Evolutionary conservation across 1,140 invertebrate genomes (phyloP), one percentile per base, ranked within the genome.

Genomic region (Akabosia matsudoensis): DNA sequence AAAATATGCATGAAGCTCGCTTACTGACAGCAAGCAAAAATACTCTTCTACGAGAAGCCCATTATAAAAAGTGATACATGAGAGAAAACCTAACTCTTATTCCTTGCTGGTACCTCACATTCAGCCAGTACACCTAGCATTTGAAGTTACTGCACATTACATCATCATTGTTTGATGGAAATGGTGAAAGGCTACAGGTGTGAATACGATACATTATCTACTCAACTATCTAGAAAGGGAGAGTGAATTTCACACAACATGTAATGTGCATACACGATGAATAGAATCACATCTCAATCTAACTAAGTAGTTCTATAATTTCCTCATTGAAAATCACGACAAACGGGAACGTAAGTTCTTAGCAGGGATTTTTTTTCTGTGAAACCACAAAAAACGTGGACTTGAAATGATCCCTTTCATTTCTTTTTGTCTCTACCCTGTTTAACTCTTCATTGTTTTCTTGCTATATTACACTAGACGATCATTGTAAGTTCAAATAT

Each of bases 391-490:
- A 56, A 56, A 56, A n/a, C 54, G 24, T 56, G 54, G 24, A 56
- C 24, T 56, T 56, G 54, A 56, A 56, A 56, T 56, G 54, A 56
- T 56, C 54, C 54, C 54, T 56, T 56, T 56, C 54, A 56, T 56
- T 56, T 56, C 54, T 3, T 56, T 22, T 56, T 24, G 4, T 22
- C n/a, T 56, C 54, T 16, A 13, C 54, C 10, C 24, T 45, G 7
- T 18, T n/a, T n/a, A n/a, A n/a, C 37, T 45, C 37, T 45, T 45
- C 37, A 45, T 18, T 18, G 7, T 45, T 45, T 45, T 45, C 37
- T 45, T 18, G 7, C 7, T 18, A 45, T 45, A 45, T 45, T 45
- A 45, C 37, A 45, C 7, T 7, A 45, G 37, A 45, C 37, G 37
- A 18, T 7, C 18, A 45, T 45, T 45, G 7, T 45, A 45, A 7